Evolutionary conservation across 2,797 vertebrate species (phyloP).

Genomic region (Hippocampus kuda): DNA sequence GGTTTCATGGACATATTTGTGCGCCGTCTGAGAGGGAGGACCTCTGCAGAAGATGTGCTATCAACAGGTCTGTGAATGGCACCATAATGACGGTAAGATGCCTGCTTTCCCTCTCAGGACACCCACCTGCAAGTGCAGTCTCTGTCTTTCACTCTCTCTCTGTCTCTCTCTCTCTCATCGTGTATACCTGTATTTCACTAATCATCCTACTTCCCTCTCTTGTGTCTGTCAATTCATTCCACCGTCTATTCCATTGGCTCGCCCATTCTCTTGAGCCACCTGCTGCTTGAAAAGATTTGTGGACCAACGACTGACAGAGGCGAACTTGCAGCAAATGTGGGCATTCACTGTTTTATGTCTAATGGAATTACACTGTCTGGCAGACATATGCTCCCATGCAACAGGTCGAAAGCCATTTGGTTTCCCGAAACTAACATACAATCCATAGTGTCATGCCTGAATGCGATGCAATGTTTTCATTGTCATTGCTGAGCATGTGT

Average conservation of each 20-base stretch:
- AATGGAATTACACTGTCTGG: constrained; percentile 42
- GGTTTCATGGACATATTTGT: constrained; percentile 37
- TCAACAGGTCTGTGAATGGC: constrained; percentile 68
- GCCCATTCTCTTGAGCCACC: constrained; percentile 41
- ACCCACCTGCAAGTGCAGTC: constrained; percentile 42
- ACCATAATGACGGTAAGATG: constrained; percentile 59
- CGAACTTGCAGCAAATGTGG: constrained; percentile 33
- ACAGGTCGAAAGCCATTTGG: constrained; percentile 63
- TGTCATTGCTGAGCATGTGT: constrained; percentile 25
- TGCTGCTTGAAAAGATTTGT: constrained; percentile 50
- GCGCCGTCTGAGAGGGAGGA: constrained; percentile 31
- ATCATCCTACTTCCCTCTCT: constrained; percentile 41
- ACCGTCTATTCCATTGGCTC: constrained; percentile 14
- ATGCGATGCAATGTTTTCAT: constrained; percentile 12
- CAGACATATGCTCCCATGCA: constrained; percentile 51
- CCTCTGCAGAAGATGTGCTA: constrained; percentile 38
- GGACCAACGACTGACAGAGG: constrained; percentile 18
- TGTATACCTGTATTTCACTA: constrained; percentile 46
- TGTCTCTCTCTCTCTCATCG: constrained; percentile 3
- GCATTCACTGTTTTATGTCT: constrained; percentile 31
- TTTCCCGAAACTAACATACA: constrained; percentile 23
- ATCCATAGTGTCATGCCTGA: constrained; percentile 18
- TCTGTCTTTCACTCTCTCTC: constrained; percentile 19
- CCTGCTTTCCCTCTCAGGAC: constrained; percentile 26
- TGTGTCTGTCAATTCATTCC: constrained; percentile 33